phyloP scores from a whole-genome alignment of 2,888 invertebrate genomes.

The Tipula unca region DNA sequence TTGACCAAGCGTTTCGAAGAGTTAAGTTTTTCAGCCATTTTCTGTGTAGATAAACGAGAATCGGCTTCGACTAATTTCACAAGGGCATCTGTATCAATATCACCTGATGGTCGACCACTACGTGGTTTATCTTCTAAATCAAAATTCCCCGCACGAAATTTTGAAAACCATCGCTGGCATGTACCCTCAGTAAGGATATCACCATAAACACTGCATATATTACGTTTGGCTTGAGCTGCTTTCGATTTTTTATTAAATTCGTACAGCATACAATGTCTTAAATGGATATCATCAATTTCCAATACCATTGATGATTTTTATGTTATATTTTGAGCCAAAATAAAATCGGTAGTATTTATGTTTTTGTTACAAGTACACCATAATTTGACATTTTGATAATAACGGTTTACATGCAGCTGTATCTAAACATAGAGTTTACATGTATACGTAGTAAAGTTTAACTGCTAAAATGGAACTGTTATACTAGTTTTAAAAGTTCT shows the following conservation, averaged over 20 bases:
- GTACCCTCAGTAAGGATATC: neutral
- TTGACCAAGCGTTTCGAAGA: neutral
- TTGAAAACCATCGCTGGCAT: constrained; percentile 27
- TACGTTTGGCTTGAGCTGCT: neutral
- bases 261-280: constrained; percentile 9
- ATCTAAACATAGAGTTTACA: neutral
- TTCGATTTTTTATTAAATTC: neutral
- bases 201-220: constrained; percentile 1
- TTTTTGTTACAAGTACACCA: neutral
- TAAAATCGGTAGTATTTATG: neutral
- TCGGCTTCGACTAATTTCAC: neutral
- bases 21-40: neutral
- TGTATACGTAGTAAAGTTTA: too few relatives aligned
- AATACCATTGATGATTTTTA: neutral
- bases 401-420: neutral
- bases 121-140: constrained; percentile 22
- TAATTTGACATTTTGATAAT: neutral
- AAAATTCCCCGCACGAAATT: constrained; percentile 29
- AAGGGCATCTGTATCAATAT: neutral
- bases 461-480: too few relatives aligned
- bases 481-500: too few relatives aligned
- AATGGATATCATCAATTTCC: neutral
- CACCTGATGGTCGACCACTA: neutral
- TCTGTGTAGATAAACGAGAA: neutral
- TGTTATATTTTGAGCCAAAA: neutral